A percentile compares a stretch with the other conserved stretches of the same genome.
These are phyloP conservation scores for Harpalus rubripes DNA, from an alignment of 2,888 invertebrate genomes.

Conservation along the genomic window DNA sequence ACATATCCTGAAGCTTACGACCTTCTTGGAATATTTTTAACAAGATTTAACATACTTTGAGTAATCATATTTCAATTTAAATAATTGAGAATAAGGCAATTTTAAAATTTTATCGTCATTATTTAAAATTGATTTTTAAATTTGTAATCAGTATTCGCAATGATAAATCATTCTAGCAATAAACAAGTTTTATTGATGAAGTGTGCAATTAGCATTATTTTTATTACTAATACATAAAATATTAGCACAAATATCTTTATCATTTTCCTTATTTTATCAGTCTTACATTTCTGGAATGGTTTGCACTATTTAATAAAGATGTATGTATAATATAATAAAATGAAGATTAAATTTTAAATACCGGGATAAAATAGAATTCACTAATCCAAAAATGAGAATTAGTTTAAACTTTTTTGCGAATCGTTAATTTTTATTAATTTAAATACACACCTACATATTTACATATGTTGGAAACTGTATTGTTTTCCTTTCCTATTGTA, in stretches of 20 bases:
- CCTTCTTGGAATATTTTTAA: background rate
- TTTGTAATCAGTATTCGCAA: background rate
- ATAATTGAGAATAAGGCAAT: background rate
- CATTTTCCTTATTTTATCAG: background rate
- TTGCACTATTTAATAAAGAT: too few species aligned
- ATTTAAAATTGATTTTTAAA: background rate
- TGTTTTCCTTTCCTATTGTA: too few species aligned
- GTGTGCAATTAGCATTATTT: background rate
- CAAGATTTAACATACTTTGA: background rate
- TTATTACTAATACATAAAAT: background rate
- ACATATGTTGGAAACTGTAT: too few species aligned
- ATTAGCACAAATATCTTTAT: background rate
- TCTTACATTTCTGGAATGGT: too few species aligned
- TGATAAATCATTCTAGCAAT: background rate
- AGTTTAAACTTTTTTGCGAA: too few species aligned
- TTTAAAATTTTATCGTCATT: background rate
- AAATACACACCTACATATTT: too few species aligned
- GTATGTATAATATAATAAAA: too few species aligned
- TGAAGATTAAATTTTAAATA: too few species aligned
- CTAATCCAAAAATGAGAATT: too few species aligned
- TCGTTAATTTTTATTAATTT: too few species aligned
- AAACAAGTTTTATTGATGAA: background rate
- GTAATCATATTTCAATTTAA: background rate
- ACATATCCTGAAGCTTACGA: background rate
- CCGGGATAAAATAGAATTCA: too few species aligned